Percentiles rank a stretch among this genome's conserved stretches.
Conservation (phyloP, 2,113 vertebrate species). For the Pseudonaja textilis region DNA sequence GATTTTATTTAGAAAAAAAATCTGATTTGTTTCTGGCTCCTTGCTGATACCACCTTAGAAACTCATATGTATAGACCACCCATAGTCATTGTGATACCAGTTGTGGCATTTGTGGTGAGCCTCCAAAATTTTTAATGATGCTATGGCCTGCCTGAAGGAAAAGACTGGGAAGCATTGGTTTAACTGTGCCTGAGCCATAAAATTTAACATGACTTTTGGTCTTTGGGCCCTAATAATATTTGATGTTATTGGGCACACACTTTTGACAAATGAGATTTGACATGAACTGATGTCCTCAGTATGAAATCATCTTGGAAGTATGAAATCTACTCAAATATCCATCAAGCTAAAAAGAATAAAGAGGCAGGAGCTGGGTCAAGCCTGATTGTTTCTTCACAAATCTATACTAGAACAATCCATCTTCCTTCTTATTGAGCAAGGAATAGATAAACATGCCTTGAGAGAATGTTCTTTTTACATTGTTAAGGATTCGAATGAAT, state of each 20-base stretch:
- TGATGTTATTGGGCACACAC: not conserved
- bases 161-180: not conserved
- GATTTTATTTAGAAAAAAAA: not conserved
- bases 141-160: not conserved
- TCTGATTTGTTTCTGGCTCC: not conserved
- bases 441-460: not conserved
- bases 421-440: not conserved
- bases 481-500: not conserved
- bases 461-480: not conserved
- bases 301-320: not conserved
- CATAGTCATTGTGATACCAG: not conserved
- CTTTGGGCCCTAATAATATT: not conserved
- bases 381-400: not conserved
- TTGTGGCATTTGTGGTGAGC: not conserved
- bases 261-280: not conserved
- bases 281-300: not conserved
- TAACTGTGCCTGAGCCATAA: not conserved
- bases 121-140: not conserved
- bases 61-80: not conserved
- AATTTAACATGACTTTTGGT: not conserved
- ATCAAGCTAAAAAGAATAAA: not conserved
- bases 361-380: not conserved
- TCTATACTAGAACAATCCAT: not conserved
- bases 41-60: not conserved
- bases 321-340: not conserved